phyloP scores from a whole-genome alignment of 2,113 vertebrate genomes.

The Oryzias curvinotus region DNA sequence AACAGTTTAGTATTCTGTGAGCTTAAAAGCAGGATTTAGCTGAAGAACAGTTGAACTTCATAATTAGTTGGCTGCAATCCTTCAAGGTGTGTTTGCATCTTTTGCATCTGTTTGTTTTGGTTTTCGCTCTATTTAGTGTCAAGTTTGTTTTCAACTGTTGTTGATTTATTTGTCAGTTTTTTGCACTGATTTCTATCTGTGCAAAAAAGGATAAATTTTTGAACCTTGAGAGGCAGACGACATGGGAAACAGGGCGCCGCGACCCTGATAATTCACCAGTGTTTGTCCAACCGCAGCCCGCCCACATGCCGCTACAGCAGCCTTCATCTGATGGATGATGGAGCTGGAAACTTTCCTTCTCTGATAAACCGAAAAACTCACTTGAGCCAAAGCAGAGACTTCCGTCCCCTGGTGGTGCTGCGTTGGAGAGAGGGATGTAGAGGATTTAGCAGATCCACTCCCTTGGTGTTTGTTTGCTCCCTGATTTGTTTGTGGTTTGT shows the following conservation, averaged over 20 bases:
- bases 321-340: neutral
- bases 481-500: constrained; percentile 3
- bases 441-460: constrained; percentile 19
- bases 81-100: too few relatives aligned
- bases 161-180: too few relatives aligned
- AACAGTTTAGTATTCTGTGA: too few relatives aligned
- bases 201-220: too few relatives aligned
- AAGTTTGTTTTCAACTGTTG: too few relatives aligned
- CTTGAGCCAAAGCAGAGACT: neutral
- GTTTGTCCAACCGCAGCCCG: constrained; percentile 1
- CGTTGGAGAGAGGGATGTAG: constrained; percentile 9
- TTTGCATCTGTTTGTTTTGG: too few relatives aligned
- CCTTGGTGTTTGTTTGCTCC: constrained; percentile 2
- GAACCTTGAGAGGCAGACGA: neutral
- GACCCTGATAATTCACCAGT: constrained; percentile 17
- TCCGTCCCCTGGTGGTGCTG: neutral
- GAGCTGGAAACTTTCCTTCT: neutral
- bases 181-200: too few relatives aligned
- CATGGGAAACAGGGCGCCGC: neutral
- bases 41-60: too few relatives aligned
- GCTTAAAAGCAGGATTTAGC: too few relatives aligned
- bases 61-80: too few relatives aligned
- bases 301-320: constrained; percentile 3
- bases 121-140: too few relatives aligned
- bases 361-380: neutral